Percentiles rank a stretch among this genome's conserved stretches.
Conservation (phyloP, 1,140 invertebrate species). For the Zaprionus capensis region DNA sequence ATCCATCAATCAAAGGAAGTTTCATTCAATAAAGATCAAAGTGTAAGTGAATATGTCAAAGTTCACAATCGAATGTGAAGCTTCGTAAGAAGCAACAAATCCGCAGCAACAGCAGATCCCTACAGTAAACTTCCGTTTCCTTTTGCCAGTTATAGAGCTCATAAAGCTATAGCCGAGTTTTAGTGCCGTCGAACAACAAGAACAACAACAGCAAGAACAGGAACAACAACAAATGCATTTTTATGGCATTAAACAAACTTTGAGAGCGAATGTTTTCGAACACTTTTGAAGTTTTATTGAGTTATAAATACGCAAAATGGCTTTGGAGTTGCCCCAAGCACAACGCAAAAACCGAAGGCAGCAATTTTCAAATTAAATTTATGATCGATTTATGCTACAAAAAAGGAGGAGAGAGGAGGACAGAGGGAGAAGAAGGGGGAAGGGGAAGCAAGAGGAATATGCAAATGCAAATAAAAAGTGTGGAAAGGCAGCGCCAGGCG, state of each 20-base stretch:
- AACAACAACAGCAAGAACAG: conserved; percentile 24
- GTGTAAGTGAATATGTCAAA: conserved; percentile 1
- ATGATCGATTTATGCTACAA: conserved; percentile 81
- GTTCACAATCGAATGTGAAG: background rate
- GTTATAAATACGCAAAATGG: conserved; percentile 79
- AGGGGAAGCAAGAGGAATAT: conserved; percentile 19
- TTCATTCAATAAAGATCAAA: background rate
- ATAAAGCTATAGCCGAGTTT: conserved; percentile 72
- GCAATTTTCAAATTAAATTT: conserved; percentile 81
- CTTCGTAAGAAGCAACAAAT: background rate
- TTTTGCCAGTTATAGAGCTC: conserved; percentile 44
- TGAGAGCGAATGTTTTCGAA: conserved; percentile 79
- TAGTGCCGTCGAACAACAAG: conserved; percentile 60
- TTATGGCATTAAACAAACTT: conserved; percentile 80
- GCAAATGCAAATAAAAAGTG: conserved; percentile 48
- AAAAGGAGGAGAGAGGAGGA: background rate
- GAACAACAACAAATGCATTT: conserved; percentile 64
- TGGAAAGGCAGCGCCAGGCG: conserved; percentile 67
- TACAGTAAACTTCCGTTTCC: conserved; percentile 72
- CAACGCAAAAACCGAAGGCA: conserved; percentile 39
- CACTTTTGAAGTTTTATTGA: conserved; percentile 83
- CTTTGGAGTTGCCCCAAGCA: conserved; percentile 57
- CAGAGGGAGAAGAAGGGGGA: background rate
- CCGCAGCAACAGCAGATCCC: background rate
- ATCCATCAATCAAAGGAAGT: background rate